Evolutionary conservation across 35 echinoderm and acorn worm genomes (phyloP).

Genomic region (Ptychodera flava): DNA sequence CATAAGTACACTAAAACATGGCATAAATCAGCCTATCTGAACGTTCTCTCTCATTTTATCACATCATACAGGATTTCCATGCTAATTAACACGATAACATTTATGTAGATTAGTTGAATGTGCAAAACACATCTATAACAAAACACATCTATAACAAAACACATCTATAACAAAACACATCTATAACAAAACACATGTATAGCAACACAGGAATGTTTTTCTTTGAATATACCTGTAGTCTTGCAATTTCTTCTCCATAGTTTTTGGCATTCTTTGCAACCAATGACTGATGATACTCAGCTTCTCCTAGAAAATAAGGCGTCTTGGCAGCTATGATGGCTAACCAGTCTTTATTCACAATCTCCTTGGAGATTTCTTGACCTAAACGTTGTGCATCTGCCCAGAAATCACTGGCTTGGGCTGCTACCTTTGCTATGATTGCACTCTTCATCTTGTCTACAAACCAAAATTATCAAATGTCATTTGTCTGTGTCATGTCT

Average conservation of each 20-base stretch:
- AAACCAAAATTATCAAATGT: too few species aligned
- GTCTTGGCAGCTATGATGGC: slow-evolving; percentile 60
- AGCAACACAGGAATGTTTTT: too few species aligned
- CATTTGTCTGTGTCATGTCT: neutral
- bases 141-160: too few species aligned
- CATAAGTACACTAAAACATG: too few species aligned
- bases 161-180: too few species aligned
- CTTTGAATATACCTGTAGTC: slow-evolving; percentile 65
- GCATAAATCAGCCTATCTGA: too few species aligned
- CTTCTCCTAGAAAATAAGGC: slow-evolving; percentile 61
- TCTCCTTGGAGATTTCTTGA: slow-evolving; percentile 18
- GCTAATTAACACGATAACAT: too few species aligned
- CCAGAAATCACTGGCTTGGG: slow-evolving; percentile 52
- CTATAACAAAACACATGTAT: too few species aligned
- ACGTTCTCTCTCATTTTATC: too few species aligned
- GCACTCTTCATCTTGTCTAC: slow-evolving; percentile 95
- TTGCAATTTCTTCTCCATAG: slow-evolving; percentile 72
- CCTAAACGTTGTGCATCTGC: slow-evolving; percentile 44
- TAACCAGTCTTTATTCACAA: slow-evolving; percentile 73
- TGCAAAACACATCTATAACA: too few species aligned
- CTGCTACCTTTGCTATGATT: slow-evolving; percentile 65
- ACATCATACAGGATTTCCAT: too few species aligned
- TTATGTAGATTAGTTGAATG: too few species aligned
- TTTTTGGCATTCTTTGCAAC: slow-evolving; percentile 48
- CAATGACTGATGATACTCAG: slow-evolving; percentile 64